Conservation (phyloP, 2,113 vertebrate genomes). For the Crypturellus undulatus region DNA sequence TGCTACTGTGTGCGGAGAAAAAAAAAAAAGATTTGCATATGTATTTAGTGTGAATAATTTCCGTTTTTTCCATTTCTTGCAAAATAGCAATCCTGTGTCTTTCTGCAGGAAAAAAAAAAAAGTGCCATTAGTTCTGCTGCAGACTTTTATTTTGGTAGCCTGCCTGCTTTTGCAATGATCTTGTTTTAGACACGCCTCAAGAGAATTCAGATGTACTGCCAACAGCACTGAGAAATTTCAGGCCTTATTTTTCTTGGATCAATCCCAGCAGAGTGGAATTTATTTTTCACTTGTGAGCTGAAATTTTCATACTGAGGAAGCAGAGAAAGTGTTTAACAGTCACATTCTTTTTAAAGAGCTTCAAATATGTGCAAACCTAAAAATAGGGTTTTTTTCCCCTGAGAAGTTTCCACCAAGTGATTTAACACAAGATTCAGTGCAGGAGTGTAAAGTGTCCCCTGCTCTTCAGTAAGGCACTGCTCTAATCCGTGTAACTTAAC, state of each 20-base stretch:
- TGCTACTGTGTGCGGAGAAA: neutral
- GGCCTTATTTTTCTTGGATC: slow-evolving; percentile 79
- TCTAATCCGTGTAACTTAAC: neutral
- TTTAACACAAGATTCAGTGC: slow-evolving; percentile 7
- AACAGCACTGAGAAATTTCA: slow-evolving; percentile 68
- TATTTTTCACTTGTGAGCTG: slow-evolving; percentile 73
- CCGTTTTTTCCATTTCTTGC: slow-evolving; percentile 26
- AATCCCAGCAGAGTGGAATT: slow-evolving; percentile 64
- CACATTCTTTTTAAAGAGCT: slow-evolving; percentile 20
- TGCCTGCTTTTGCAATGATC: slow-evolving; percentile 22
- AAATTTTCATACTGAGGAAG: slow-evolving; percentile 47
- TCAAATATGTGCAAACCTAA: slow-evolving; percentile 63
- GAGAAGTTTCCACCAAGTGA: slow-evolving; percentile 37
- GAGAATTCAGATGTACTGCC: slow-evolving; percentile 78
- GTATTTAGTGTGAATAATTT: slow-evolving; percentile 54
- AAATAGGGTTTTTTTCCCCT: slow-evolving; percentile 35
- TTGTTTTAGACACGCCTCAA: slow-evolving; percentile 51
- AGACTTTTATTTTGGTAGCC: slow-evolving; percentile 75
- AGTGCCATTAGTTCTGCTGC: neutral
- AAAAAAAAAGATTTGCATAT: slow-evolving; percentile 43
- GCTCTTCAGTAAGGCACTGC: neutral
- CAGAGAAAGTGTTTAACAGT: slow-evolving; percentile 31
- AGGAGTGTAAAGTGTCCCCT: neutral
- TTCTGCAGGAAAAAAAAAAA: neutral
- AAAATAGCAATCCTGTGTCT: slow-evolving; percentile 39